Evolutionary conservation across 64 coral and sea anemone species (phyloP).

Genomic region (Montipora capricornis): DNA sequence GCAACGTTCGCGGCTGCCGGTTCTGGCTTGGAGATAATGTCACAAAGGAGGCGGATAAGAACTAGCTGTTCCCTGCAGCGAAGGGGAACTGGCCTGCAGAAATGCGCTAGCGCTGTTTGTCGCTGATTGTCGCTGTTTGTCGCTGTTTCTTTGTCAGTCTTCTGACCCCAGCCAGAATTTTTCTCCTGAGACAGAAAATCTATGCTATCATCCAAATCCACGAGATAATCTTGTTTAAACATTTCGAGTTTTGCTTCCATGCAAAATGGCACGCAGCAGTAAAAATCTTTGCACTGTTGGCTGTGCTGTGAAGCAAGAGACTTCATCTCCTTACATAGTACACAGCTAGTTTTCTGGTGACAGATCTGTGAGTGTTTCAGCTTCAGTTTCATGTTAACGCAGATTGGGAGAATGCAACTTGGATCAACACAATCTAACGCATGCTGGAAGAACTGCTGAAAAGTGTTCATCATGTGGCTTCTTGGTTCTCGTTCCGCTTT

Average conservation of each 20-base stretch:
- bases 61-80: too few relatives aligned
- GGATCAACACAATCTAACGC: not conserved
- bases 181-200: not conserved
- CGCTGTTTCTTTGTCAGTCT: not conserved
- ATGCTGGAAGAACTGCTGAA: not conserved
- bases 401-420: not conserved
- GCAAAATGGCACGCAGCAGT: slow-evolving; percentile 12
- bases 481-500: too few relatives aligned
- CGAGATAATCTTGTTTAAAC: not conserved
- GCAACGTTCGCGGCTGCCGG: too few relatives aligned
- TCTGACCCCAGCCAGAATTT: not conserved
- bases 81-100: too few relatives aligned
- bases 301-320: not conserved
- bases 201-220: not conserved
- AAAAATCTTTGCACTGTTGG: not conserved
- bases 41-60: too few relatives aligned
- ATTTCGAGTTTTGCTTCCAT: not conserved
- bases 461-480: too few relatives aligned
- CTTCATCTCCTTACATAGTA: slow-evolving; percentile 1
- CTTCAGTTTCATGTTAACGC: slow-evolving; percentile 16
- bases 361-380: not conserved
- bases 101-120: too few relatives aligned
- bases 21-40: too few relatives aligned
- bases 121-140: not conserved
- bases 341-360: not conserved